phyloP scores from a whole-genome alignment of 2,888 invertebrate genomes.

The Dendrolimus pini region DNA sequence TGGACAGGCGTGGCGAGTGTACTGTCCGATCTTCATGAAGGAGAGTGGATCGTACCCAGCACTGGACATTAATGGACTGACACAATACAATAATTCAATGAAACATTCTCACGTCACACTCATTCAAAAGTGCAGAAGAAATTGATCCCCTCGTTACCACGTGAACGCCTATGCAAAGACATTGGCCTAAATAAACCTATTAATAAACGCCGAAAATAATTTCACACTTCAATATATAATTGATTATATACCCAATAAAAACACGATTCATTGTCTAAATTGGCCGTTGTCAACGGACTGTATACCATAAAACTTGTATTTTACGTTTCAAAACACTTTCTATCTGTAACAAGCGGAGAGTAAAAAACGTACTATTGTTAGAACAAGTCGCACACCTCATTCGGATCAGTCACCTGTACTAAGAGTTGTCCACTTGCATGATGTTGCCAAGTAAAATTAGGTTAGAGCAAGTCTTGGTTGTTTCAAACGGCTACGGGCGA shows the following conservation, averaged over 20 bases:
- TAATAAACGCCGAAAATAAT: not conserved
- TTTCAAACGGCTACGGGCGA: too few species aligned
- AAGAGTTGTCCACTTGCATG: not conserved
- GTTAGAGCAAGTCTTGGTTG: too few species aligned
- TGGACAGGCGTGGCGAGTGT: too few species aligned
- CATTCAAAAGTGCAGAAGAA: too few species aligned
- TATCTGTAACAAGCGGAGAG: slow-evolving; percentile 22
- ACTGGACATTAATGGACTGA: too few species aligned
- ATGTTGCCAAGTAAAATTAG: too few species aligned
- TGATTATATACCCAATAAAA: slow-evolving; percentile 15
- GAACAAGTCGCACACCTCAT: slow-evolving; percentile 38
- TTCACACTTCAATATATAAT: not conserved
- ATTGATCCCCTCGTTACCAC: too few species aligned
- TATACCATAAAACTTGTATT: slow-evolving; percentile 32
- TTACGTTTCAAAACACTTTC: slow-evolving; percentile 39
- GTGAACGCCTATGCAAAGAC: not conserved
- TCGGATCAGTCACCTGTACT: slow-evolving; percentile 6
- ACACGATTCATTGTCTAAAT: slow-evolving; percentile 27
- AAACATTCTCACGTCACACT: too few species aligned
- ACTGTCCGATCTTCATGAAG: too few species aligned
- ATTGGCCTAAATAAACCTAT: not conserved
- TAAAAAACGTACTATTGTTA: slow-evolving; percentile 44
- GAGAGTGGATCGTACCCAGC: too few species aligned
- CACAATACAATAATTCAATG: too few species aligned
- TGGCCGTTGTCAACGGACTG: slow-evolving; percentile 37